A percentile compares a stretch with the other conserved stretches of the same genome.
phyloP scores from a whole-genome alignment of 30 jellyfish, hydroid and myxozoan species.

The Sanderia malayensis region DNA sequence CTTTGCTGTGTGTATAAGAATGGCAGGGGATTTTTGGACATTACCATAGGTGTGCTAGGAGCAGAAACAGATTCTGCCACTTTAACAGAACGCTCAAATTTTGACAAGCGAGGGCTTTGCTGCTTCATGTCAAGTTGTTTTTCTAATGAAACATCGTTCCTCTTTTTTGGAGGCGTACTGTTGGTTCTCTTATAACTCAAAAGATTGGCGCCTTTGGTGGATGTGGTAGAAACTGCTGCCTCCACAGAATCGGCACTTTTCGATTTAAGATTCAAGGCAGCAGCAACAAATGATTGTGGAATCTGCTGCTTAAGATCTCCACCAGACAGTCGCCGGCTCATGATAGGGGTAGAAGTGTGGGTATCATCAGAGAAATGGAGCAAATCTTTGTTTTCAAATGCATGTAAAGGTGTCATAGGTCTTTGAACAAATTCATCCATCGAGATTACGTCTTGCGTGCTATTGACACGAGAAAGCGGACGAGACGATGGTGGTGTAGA shows the following conservation, averaged over 20 bases:
- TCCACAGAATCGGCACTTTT: slow-evolving; percentile 48
- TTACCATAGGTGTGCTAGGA: slow-evolving; percentile 70
- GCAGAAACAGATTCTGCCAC: slow-evolving; percentile 64
- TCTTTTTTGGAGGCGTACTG: slow-evolving; percentile 4
- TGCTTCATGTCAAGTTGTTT: neutral
- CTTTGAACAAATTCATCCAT: slow-evolving; percentile 41
- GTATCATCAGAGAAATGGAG: slow-evolving; percentile 12
- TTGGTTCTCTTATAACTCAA: neutral
- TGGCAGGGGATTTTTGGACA: slow-evolving; percentile 14
- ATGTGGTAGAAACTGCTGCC: slow-evolving; percentile 8
- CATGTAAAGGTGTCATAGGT: slow-evolving; percentile 43
- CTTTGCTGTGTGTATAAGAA: slow-evolving; percentile 13
- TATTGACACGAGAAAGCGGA: slow-evolving; percentile 80
- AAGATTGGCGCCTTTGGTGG: slow-evolving; percentile 6
- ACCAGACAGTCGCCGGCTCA: slow-evolving; percentile 37
- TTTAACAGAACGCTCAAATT: slow-evolving; percentile 4
- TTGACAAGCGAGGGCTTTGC: slow-evolving; percentile 21
- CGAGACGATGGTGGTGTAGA: slow-evolving; percentile 93
- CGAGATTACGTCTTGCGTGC: slow-evolving; percentile 72
- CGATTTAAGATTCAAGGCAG: slow-evolving; percentile 16
- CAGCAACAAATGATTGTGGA: slow-evolving; percentile 16
- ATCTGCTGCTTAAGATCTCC: slow-evolving; percentile 32
- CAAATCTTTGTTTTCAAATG: slow-evolving; percentile 29
- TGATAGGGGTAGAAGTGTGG: slow-evolving; percentile 66
- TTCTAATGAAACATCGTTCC: neutral